Percentiles rank a stretch among this genome's conserved stretches.
These are phyloP conservation scores for Euphonia xanthogaster DNA, from an alignment of 2,797 vertebrate species.

Conservation along the genomic window DNA sequence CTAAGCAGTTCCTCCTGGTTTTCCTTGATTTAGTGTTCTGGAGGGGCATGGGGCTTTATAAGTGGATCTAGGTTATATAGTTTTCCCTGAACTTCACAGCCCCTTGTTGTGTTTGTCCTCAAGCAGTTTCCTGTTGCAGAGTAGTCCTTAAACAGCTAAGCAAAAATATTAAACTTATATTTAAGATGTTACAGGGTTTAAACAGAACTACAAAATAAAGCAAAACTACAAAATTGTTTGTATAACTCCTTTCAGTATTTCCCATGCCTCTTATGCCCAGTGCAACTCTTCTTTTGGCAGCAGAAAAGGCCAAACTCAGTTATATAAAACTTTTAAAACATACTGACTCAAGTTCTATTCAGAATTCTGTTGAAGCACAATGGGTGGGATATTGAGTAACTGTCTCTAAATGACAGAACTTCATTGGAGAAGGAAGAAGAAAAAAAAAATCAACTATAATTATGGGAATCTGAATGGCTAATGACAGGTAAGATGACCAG, in stretches of 20 bases:
- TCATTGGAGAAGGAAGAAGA: neutral
- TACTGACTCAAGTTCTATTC: neutral
- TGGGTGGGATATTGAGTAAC: neutral
- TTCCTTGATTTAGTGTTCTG: neutral
- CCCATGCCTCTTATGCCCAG: neutral
- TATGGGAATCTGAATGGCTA: neutral
- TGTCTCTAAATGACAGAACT: neutral
- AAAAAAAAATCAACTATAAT: neutral
- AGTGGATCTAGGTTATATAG: neutral
- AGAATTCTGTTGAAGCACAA: neutral
- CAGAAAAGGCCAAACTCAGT: neutral
- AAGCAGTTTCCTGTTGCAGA: neutral
- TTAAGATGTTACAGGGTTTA: accelerated
- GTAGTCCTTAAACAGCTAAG: neutral
- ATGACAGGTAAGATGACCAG: neutral
- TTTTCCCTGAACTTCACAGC: accelerated
- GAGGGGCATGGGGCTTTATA: neutral
- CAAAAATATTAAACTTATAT: neutral
- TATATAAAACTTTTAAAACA: neutral
- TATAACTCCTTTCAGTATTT: neutral
- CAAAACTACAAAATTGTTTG: neutral
- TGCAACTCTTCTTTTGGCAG: neutral
- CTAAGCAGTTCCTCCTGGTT: neutral
- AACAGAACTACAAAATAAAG: neutral
- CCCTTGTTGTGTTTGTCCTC: neutral